Base-by-base conservation (phyloP, 2,797 vertebrate species). In the Dromococcyx pavoninus region DNA sequence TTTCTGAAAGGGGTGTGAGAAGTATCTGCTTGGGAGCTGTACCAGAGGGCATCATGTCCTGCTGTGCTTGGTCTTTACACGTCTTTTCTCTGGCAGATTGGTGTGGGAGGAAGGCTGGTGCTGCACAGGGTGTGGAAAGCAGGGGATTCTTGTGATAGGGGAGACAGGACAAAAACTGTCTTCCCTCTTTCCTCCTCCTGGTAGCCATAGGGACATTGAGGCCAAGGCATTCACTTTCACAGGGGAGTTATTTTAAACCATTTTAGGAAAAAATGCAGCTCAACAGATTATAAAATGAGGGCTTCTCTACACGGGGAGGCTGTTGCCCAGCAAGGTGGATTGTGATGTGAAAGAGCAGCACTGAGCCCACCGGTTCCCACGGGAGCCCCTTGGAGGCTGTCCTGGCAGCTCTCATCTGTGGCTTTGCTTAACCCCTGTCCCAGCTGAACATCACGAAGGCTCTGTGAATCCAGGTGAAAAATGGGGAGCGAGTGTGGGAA, bases 331-430 rank as follows among this genome's bases (percentile, higher is more conserved):
- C 12, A 46, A 64, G 71, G 50, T 3, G 3, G n/a, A 57, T 24
- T 15, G 33, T 53, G 80, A 56, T 69, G 48, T 39, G 33, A 61
- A 43, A 13, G 35, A 39, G n/a, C 61, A 73, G 13, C n/a, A 7
- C n/a, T 3, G 43, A 81, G 37, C 56, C 64, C 51, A 7, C 28
- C 2, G 2, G 4, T 5, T 24, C 46, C 0, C 0, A 0, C 35
- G 2, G 78, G 44, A 91, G 4, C 71, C 37, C 21, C 32, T 53
- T 1, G 2, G 50, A 50, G 37, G 18, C 37, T 32, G 28, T 35
- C 23, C n/a, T 0, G 0, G 43, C 43, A 66, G 53, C 60, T 50
- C 22, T 60, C 7, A 0, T 32, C 5, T 0, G 4, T 30, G 30
- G 43, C n/a, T 85, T 70, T 61, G 67, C 57, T 28, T 50, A 18